A percentile compares a stretch with the other conserved stretches of the same genome.
Evolutionary conservation across 2,888 invertebrate species (phyloP).

Genomic region (Branchellion lobata): DNA sequence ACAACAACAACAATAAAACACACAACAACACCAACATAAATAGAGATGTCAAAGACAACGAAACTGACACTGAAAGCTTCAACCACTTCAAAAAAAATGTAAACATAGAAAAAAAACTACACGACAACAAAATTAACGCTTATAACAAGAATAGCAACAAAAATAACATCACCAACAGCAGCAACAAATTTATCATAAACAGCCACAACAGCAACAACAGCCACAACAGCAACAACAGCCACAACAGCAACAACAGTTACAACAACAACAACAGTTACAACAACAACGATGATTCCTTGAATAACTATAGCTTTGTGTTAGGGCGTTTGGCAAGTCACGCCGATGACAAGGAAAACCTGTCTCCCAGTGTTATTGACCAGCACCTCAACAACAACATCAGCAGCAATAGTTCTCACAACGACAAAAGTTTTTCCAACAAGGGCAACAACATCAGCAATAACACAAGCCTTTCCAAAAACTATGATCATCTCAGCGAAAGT

Average conservation of each 20-base stretch:
- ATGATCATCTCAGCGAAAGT: no score
- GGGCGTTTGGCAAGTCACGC: not conserved
- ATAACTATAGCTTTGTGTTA: not conserved
- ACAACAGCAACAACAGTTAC: not conserved
- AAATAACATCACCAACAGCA: not conserved
- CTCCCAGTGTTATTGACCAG: not conserved
- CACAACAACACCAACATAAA: not conserved
- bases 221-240: slow-evolving; percentile 8
- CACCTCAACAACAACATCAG: not conserved
- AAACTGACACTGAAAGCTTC: not conserved
- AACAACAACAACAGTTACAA: not conserved
- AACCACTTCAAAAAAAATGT: slow-evolving; percentile 7
- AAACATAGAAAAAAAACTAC: no score
- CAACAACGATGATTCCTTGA: not conserved
- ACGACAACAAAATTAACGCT: no score
- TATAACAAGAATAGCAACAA: no score
- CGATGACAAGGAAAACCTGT: not conserved
- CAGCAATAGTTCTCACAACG: no score
- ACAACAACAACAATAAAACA: no score
- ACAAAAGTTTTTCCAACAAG: not conserved
- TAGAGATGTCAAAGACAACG: not conserved
- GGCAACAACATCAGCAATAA: not conserved
- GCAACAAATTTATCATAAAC: not conserved
- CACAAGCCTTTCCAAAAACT: no score
- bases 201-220: not conserved